Evolutionary conservation across 2,888 invertebrate species (phyloP), one percentile per base, ranked within the genome.

Genomic region (Halictus quadricinctus): DNA sequence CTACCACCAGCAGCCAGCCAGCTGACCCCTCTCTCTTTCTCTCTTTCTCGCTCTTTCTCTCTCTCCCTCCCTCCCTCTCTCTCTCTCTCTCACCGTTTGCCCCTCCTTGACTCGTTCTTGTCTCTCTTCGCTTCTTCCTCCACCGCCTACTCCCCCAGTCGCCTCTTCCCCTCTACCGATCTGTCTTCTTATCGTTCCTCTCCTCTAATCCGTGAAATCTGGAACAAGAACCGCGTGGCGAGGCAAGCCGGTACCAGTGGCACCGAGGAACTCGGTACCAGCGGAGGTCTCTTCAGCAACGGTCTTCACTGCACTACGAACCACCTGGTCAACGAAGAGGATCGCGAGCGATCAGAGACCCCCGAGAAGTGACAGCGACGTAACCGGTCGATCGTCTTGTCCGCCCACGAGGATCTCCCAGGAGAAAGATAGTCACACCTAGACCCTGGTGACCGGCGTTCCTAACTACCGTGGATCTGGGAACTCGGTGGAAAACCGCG

Each of bases 171-270:
- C 90, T 74, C 83, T 72, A 79, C 81, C 79, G 60, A 74, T 79
- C 72, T 72, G 82, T 78, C 87, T 81, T 83, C 84, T 89, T 88
- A 90, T 92, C 90, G 89, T 85, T 85, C 88, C 89, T 90, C 90
- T 91, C 91, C 89, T 87, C 85, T 89, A 88, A 87, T 81, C 88
- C 89, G 87, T 86, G 84, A 87, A 91, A 91, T 89, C 90, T 90
- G 88, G 92, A 91, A 91, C 92, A 92, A 92, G 91, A 92, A 91
- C 90, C 90, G 91, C 92, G 90, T 92, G 90, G 91, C 89, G 87
- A 91, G 89, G 89, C 89, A 76, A 87, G 85, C 89, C 90, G 90
- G 89, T 90, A 91, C 88, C 92, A 93, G 93, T 93, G 90, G 88
- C 90, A 91, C 91, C 91, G 92, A 89, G 88, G 88, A 90, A 87